Base-by-base conservation (phyloP, 1,140 invertebrate species). In the Xylocopa sonorina region DNA sequence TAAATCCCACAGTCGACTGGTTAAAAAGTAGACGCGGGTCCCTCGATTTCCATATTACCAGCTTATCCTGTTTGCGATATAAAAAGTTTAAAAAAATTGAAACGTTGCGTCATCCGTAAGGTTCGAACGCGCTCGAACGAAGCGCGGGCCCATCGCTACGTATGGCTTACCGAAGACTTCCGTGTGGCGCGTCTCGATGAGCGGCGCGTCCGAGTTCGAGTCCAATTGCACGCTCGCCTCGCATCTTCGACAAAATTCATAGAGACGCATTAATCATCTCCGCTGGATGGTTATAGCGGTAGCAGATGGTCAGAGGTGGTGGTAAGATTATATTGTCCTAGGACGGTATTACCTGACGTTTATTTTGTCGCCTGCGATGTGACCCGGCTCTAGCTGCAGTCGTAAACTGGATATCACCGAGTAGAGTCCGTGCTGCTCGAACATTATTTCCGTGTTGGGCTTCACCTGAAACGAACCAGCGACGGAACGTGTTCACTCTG, bases 351-450 rank as follows among this genome's bases (percentile, higher is more conserved):
- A 93, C 92, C 90, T 92, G 79, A 93, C 89, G 88, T 90, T 89
- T 82, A 93, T 91, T 88, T 84, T 89, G 43, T 90, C 91, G 68
- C 87, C 86, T 7, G 86, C 62, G 50, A 93, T 81, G 85, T 93
- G 92, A 80, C 89, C 76, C 34, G 92, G 91, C 73, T 91, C 89
- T 48, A 93, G 71, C 82, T 92, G 90, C n/a, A 93, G 81, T 58
- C 90, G 86, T 63, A 93, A 85, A 82, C 89, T 91, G 34, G 92
- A 92, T 57, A 88, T 86, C 50, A 90, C 91, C 68, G 89, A 88
- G 57, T 89, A 84, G 32, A 92, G 87, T 34, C 89, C 90, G 73
- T 89, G 87, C 57, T 88, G 89, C 27, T 83, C 78, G 71, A 85
- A 85, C 29, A 82, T 57, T 62, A 72, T 87, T 48, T 92, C 89